These are phyloP conservation scores for Procambarus virginalis DNA, from an alignment of 1,140 invertebrate species.

Conservation along the genomic window DNA sequence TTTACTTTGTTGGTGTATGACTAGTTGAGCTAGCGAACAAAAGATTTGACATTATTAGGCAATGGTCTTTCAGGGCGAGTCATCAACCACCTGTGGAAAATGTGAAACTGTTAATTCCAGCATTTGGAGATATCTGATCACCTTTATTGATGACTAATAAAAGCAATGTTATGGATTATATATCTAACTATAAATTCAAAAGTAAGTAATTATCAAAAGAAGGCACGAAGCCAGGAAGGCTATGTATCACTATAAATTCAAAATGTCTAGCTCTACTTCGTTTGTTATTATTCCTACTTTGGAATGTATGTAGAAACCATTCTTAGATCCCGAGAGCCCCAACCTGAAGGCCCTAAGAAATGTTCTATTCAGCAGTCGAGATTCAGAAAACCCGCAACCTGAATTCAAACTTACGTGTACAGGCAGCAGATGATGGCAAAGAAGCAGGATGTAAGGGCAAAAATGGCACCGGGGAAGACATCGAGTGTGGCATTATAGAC, in stretches of 20 bases:
- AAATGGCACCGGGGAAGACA: constrained; percentile 37
- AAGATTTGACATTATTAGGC: too few relatives aligned
- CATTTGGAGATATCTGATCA: not conserved
- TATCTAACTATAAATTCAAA: not conserved
- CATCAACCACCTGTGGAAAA: not conserved
- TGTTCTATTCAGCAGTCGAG: not conserved
- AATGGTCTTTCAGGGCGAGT: not conserved
- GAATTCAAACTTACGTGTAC: not conserved
- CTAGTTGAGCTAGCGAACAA: too few relatives aligned
- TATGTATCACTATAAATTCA: too few relatives aligned
- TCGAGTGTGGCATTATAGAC: constrained; percentile 44
- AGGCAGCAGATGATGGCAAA: not conserved
- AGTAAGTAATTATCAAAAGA: too few relatives aligned
- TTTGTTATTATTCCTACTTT: not conserved
- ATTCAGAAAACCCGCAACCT: not conserved
- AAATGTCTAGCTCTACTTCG: not conserved
- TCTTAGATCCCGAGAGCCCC: not conserved
- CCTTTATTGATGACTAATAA: not conserved
- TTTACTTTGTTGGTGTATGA: too few relatives aligned
- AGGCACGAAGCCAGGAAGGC: too few relatives aligned
- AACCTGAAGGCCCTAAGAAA: not conserved
- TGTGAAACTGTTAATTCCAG: too few relatives aligned
- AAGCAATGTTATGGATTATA: not conserved
- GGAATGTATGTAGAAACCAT: not conserved
- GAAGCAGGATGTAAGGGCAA: not conserved